phyloP scores from a whole-genome alignment of 2,113 vertebrate genomes.

The Aleadryas rufinucha region DNA sequence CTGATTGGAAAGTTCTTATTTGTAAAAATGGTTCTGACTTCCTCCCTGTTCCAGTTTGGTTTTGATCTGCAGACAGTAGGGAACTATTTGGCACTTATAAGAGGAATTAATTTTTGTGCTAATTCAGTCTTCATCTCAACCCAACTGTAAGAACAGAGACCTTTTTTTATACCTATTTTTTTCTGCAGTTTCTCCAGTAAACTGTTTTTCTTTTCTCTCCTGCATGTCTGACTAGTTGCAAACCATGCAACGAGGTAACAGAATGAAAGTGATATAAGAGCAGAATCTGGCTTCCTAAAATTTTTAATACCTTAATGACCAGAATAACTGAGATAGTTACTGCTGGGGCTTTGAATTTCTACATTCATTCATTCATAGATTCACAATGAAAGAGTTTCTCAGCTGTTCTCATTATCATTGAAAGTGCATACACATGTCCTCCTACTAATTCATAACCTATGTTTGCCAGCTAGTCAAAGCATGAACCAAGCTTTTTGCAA shows the following conservation, averaged over 20 bases:
- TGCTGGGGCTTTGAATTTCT: neutral
- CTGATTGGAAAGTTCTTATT: neutral
- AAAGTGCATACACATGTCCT: slow-evolving; percentile 16
- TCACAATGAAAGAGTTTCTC: neutral
- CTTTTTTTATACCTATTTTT: neutral
- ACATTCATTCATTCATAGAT: slow-evolving; percentile 25
- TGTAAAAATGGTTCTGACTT: neutral
- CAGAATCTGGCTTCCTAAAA: neutral
- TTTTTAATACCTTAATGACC: neutral
- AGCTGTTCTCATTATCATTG: slow-evolving; percentile 22
- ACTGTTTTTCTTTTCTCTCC: neutral
- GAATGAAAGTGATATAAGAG: neutral
- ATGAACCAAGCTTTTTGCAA: neutral
- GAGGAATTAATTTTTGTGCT: neutral
- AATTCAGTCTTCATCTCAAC: neutral
- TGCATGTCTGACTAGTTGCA: neutral
- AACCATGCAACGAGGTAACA: neutral
- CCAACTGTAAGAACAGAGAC: neutral
- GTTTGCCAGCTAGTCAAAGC: slow-evolving; percentile 17
- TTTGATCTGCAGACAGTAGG: neutral
- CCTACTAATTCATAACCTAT: slow-evolving; percentile 38
- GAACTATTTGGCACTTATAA: neutral
- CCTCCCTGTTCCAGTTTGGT: neutral
- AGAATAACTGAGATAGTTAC: neutral
- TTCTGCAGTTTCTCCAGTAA: neutral